Evolutionary conservation across 2,113 vertebrate genomes (phyloP).

Genomic region (Zingel zingel): DNA sequence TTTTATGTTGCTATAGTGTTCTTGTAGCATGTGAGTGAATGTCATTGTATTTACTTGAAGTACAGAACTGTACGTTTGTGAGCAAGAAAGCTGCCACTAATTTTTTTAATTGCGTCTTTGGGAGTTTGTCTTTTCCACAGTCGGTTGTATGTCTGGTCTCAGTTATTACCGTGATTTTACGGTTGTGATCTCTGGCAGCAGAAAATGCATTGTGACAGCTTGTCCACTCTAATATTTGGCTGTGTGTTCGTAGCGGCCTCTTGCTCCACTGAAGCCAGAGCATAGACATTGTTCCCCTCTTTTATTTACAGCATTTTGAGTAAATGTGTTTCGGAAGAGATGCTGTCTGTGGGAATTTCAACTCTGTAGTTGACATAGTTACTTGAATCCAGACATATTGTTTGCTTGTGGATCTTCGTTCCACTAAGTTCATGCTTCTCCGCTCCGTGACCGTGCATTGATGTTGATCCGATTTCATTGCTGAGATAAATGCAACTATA

Average conservation of each 20-base stretch:
- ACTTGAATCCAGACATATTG: slow-evolving; percentile 32
- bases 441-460: slow-evolving; percentile 23
- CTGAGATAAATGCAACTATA: slow-evolving; percentile 56
- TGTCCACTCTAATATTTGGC: slow-evolving; percentile 56
- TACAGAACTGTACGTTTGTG: slow-evolving; percentile 1
- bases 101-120: slow-evolving; percentile 35
- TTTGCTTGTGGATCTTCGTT: slow-evolving; percentile 49
- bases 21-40: neutral
- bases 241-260: slow-evolving; percentile 9
- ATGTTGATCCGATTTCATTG: slow-evolving; percentile 50
- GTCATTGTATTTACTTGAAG: neutral
- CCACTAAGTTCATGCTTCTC: slow-evolving; percentile 23
- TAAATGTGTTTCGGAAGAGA: slow-evolving; percentile 31
- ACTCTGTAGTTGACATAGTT: slow-evolving; percentile 48
- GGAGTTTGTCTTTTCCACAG: slow-evolving; percentile 38
- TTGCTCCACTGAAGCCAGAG: slow-evolving; percentile 30
- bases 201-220: slow-evolving; percentile 66
- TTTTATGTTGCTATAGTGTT: neutral
- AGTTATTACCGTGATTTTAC: slow-evolving; percentile 51
- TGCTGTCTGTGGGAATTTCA: slow-evolving; percentile 39
- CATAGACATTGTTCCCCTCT: slow-evolving; percentile 37
- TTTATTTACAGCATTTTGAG: slow-evolving; percentile 47
- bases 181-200: slow-evolving; percentile 54
- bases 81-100: slow-evolving; percentile 43
- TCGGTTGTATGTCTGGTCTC: slow-evolving; percentile 28